Evolutionary conservation across 1,140 invertebrate genomes (phyloP).

Genomic region (Gonioctena quinquepunctata): DNA sequence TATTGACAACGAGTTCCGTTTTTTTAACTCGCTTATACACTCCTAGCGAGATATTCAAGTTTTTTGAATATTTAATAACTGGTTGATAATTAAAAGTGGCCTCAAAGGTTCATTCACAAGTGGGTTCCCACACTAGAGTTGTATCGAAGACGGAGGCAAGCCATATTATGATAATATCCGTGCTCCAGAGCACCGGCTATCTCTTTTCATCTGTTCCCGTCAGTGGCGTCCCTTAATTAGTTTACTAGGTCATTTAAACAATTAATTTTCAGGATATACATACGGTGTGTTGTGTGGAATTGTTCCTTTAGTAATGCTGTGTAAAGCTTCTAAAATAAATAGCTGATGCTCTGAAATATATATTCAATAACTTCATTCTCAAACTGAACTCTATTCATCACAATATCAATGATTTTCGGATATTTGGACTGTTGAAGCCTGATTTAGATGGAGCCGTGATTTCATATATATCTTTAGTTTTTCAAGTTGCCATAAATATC

Average conservation of each 20-base stretch:
- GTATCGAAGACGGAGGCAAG: neutral
- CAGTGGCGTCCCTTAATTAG: neutral
- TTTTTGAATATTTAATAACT: constrained; percentile 42
- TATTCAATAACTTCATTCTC: too few relatives aligned
- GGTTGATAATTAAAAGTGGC: constrained; percentile 47
- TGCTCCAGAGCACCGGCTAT: neutral
- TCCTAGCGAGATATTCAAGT: constrained; percentile 4
- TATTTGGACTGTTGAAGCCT: too few relatives aligned
- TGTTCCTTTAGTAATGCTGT: too few relatives aligned
- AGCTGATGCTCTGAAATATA: too few relatives aligned
- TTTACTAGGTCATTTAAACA: neutral
- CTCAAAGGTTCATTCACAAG: constrained; percentile 49
- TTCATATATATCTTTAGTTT: too few relatives aligned
- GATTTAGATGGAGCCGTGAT: too few relatives aligned
- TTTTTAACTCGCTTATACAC: constrained; percentile 13
- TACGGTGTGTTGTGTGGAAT: too few relatives aligned
- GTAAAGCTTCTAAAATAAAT: too few relatives aligned
- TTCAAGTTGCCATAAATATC: too few relatives aligned
- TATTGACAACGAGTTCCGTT: constrained; percentile 13
- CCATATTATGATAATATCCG: constrained; percentile 29
- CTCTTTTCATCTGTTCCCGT: neutral
- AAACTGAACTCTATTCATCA: too few relatives aligned
- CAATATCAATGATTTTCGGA: too few relatives aligned
- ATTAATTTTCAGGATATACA: too few relatives aligned
- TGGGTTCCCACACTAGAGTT: constrained; percentile 43